phyloP scores from a whole-genome alignment of 2,888 invertebrate species.

The Rhimphoctona megacephalus region DNA sequence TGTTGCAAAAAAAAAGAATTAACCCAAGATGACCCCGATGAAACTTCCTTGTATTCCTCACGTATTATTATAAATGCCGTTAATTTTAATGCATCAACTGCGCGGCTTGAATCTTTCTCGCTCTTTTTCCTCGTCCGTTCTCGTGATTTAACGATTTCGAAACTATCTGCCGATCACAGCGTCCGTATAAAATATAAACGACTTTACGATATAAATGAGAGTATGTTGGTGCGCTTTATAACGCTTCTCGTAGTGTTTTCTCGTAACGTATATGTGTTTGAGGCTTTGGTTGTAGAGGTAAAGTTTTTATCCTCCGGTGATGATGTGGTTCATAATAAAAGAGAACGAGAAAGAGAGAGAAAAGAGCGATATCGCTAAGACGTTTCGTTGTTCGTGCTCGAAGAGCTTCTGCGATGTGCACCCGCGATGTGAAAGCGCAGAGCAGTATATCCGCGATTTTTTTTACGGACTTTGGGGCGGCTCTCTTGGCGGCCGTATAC shows the following conservation, averaged over 20 bases:
- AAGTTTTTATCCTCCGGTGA: conserved; percentile 41
- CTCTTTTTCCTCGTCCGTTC: conserved; percentile 9
- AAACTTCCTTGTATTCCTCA: conserved; percentile 19
- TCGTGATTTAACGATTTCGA: conserved; percentile 62
- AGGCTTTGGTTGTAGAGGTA: conserved; percentile 13
- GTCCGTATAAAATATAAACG: conserved; percentile 61
- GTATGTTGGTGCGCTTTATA: conserved; percentile 27
- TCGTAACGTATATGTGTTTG: background rate
- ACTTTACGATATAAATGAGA: conserved; percentile 47
- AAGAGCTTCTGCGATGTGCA: conserved; percentile 59
- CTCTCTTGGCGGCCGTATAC: conserved; percentile 72
- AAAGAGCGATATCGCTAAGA: conserved; percentile 51
- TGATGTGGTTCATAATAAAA: background rate
- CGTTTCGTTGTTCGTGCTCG: conserved; percentile 44
- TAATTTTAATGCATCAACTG: conserved; percentile 54
- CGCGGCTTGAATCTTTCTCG: conserved; percentile 44
- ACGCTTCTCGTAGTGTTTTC: background rate
- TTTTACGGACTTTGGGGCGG: conserved; percentile 45
- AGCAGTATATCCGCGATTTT: conserved; percentile 65
- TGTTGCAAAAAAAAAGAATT: conserved; percentile 28
- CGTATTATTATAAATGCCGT: conserved; percentile 62
- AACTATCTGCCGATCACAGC: conserved; percentile 63
- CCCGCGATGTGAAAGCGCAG: conserved; percentile 61
- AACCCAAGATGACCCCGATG: conserved; percentile 29
- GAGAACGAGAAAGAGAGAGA: conserved; percentile 8